Conservation (phyloP, 1,140 invertebrate genomes). For the Bombyx mori region ASM3026992v2 NC_085119.1:14968501-14969000, state of each 20-base stretch:
- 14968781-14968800: background rate
- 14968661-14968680: constrained; percentile 4
- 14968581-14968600: constrained; percentile 64
- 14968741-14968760: background rate
- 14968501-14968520: too few species aligned
- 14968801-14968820: background rate
- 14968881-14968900: too few species aligned
- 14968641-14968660: background rate
- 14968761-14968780: background rate
- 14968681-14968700: background rate
- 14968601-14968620: constrained; percentile 36
- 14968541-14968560: background rate
- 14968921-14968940: too few species aligned
- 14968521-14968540: too few species aligned
- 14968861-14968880: too few species aligned
- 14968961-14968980: too few species aligned
- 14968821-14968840: background rate
- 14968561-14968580: constrained; percentile 30
- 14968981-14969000: too few species aligned
- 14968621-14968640: constrained; percentile 9
- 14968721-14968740: background rate
- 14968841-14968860: too few species aligned
- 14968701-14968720: constrained; percentile 1
- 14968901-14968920: too few species aligned
- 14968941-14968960: too few species aligned